Base-by-base conservation (phyloP, 2,888 invertebrate genomes). In the Lasioglossum vierecki region DNA sequence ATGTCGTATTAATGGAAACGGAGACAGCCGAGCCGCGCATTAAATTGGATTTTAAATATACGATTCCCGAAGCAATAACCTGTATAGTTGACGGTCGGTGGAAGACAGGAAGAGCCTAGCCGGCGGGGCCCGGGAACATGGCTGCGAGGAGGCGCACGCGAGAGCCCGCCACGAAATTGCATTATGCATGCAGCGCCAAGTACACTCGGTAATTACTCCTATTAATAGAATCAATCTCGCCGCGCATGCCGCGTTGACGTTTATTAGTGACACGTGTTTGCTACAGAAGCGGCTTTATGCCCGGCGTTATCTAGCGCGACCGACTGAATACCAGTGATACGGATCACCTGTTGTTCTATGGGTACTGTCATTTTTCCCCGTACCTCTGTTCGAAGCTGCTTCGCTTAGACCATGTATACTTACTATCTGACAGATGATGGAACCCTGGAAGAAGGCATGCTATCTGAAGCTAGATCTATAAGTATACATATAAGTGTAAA, bases 221-320 rank as follows among this genome's bases (percentile, higher is more conserved):
- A 90, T 90, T 90, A 90, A 90, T 90, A 90, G 90, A 90, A 90
- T 90, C 90, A 91, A 90, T 90, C 90, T 90, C 91, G 88, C 63
- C 84, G 87, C 87, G 74, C 91, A 90, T 88, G 91, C 86, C 76
- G 88, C 84, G 78, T 80, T 90, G 90, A 90, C 91, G 88, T 90
- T 90, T 90, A 90, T 91, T 88, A 90, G 90, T 85, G 90, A 90
- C 90, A 90, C 90, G 90, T 90, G 90, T 88, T 88, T 83, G 82
- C 83, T 84, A 80, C 86, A 87, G 88, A 91, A 84, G 90, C 88
- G 83, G 86, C 88, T 90, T 84, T 81, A 80, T 83, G 84, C 84
- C 81, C 79, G 80, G 83, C 86, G 83, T 78, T 85, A 90, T 85
- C 88, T 76, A 74, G 79, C 76, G 78, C 78, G 81, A 88, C 77